Evolutionary conservation across 2,888 invertebrate species (phyloP).

Genomic region (Eucera pruinosa): DNA sequence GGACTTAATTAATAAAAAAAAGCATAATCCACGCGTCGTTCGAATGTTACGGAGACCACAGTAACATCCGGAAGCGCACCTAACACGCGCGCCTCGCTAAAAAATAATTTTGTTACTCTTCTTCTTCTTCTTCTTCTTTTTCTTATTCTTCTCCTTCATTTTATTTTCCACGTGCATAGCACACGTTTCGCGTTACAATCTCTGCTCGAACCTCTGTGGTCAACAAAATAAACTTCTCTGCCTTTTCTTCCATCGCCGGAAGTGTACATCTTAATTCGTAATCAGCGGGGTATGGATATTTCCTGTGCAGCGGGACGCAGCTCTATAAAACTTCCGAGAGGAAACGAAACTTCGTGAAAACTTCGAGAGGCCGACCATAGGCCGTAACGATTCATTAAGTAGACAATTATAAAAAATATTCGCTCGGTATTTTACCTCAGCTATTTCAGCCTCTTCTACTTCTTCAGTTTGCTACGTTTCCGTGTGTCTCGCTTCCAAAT

Average conservation of each 20-base stretch:
- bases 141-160: too few relatives aligned
- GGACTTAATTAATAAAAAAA: not conserved
- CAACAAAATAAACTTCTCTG: constrained; percentile 68
- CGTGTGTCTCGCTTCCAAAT: constrained; percentile 17
- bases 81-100: constrained; percentile 61
- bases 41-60: constrained; percentile 43
- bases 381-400: constrained; percentile 27
- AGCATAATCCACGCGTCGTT: constrained; percentile 31
- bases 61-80: constrained; percentile 24
- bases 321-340: constrained; percentile 12
- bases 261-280: constrained; percentile 52
- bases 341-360: constrained; percentile 32
- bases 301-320: constrained; percentile 20
- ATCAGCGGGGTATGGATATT: constrained; percentile 33
- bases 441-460: constrained; percentile 44
- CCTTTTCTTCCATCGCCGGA: constrained; percentile 37
- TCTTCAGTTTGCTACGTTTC: constrained; percentile 25
- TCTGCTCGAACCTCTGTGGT: constrained; percentile 46
- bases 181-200: constrained; percentile 31
- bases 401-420: constrained; percentile 56
- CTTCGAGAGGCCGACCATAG: constrained; percentile 32
- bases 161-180: too few relatives aligned
- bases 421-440: constrained; percentile 21
- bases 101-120: constrained; percentile 69
- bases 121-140: not conserved